Evolutionary conservation across 2,797 vertebrate genomes (phyloP).

Genomic region (Chloroceryle amazona): DNA sequence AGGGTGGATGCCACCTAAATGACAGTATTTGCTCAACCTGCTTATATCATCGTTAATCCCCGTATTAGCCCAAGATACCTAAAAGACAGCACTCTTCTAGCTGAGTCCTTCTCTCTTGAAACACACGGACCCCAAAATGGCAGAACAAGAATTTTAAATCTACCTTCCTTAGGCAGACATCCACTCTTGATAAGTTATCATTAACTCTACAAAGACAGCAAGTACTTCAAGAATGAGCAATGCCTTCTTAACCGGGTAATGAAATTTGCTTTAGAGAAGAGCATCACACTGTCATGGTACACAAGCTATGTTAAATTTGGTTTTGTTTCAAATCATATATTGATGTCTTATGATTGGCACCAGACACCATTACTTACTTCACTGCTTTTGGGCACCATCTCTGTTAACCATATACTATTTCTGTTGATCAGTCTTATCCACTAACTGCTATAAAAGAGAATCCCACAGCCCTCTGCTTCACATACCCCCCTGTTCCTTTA

Average conservation of each 20-base stretch:
- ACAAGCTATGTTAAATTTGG: not conserved
- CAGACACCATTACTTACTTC: not conserved
- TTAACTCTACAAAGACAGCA: not conserved
- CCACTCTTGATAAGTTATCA: not conserved
- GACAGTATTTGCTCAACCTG: not conserved
- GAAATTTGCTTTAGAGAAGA: not conserved
- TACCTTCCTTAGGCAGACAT: not conserved
- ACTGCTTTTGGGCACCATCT: not conserved
- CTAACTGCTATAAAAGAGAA: not conserved
- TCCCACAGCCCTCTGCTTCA: not conserved
- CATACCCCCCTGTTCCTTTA: not conserved
- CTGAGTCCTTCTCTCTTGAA: not conserved
- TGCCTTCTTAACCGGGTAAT: not conserved
- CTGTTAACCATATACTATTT: not conserved
- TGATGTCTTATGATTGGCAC: not conserved
- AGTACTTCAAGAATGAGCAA: not conserved
- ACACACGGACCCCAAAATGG: not conserved
- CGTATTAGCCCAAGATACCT: not conserved
- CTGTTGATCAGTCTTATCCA: not conserved
- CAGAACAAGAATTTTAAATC: not conserved
- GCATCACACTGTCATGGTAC: not conserved
- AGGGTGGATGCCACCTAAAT: not conserved
- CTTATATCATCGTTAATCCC: accelerated
- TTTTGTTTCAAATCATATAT: not conserved
- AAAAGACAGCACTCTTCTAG: not conserved